Evolutionary conservation across 1,140 invertebrate genomes (phyloP).

Genomic region (Dendroctonus valens): DNA sequence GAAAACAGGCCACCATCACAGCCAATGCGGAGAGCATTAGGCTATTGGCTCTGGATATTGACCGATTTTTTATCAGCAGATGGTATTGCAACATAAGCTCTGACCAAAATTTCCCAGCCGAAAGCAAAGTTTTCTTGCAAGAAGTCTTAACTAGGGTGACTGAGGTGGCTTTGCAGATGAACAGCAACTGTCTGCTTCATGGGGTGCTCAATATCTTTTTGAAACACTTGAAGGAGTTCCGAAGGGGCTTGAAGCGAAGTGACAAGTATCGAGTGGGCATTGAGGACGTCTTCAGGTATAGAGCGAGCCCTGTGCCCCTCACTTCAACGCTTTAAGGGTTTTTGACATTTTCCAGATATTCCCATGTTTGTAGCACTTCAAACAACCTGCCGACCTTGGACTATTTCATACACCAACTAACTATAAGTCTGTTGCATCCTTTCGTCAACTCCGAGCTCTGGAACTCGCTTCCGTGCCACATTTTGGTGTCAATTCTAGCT

Average conservation of each 20-base stretch:
- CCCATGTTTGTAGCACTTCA: conserved; percentile 48
- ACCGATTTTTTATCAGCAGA: conserved; percentile 44
- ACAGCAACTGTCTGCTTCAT: conserved; percentile 41
- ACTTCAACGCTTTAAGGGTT: background rate
- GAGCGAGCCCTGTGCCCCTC: background rate
- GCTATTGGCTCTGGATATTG: conserved; percentile 41
- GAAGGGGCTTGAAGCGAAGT: conserved; percentile 54
- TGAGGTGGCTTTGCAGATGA: conserved; percentile 38
- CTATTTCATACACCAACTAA: conserved; percentile 58
- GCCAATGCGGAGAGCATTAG: conserved; percentile 37
- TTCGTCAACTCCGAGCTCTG: conserved; percentile 65
- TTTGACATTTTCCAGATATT: conserved; percentile 44
- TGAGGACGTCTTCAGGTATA: conserved; percentile 48
- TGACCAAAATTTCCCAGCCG: conserved; percentile 41
- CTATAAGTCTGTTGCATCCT: conserved; percentile 59
- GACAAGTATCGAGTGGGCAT: conserved; percentile 48
- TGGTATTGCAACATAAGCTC: conserved; percentile 46
- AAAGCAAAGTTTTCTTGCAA: conserved; percentile 42
- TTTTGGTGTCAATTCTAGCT: conserved; percentile 61
- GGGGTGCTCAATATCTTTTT: conserved; percentile 53
- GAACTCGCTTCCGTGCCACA: conserved; percentile 63
- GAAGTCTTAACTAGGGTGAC: conserved; percentile 40
- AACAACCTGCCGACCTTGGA: conserved; percentile 54
- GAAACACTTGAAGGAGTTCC: conserved; percentile 58
- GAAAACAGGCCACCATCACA: conserved; percentile 7